phyloP scores from a whole-genome alignment of 64 coral and sea anemone genomes.

The Montipora foliosa region DNA sequence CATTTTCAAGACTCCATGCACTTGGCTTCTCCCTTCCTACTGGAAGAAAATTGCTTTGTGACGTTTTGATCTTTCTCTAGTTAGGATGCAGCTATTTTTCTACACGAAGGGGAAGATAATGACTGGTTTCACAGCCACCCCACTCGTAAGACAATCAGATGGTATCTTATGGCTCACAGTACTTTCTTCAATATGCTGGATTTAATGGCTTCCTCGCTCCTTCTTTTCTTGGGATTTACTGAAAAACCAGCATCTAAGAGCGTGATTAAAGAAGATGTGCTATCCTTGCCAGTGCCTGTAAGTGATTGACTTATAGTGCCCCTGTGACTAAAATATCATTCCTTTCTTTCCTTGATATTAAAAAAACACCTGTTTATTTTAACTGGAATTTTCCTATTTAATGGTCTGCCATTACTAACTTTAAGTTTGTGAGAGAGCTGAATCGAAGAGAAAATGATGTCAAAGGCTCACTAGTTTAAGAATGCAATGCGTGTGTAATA shows the following conservation, averaged over 20 bases:
- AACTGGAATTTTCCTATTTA: too few relatives aligned
- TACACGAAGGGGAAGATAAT: slow-evolving; percentile 93
- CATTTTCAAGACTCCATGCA: too few relatives aligned
- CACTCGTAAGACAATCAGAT: slow-evolving; percentile 67
- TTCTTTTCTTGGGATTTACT: slow-evolving; percentile 74
- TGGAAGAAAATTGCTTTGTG: too few relatives aligned
- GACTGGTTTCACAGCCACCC: slow-evolving; percentile 93
- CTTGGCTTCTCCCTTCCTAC: too few relatives aligned
- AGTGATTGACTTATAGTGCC: slow-evolving; percentile 18
- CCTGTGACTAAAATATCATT: too few relatives aligned
- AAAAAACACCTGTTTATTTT: too few relatives aligned
- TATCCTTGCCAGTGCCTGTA: slow-evolving; percentile 68
- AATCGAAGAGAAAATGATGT: too few relatives aligned
- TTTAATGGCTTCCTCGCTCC: slow-evolving; percentile 68
- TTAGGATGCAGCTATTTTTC: slow-evolving; percentile 91
- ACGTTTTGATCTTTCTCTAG: neutral
- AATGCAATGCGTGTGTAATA: too few relatives aligned
- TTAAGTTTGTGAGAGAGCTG: too few relatives aligned
- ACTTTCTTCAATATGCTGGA: slow-evolving; percentile 84
- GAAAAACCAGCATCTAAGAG: slow-evolving; percentile 67
- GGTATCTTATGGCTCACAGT: slow-evolving; percentile 83
- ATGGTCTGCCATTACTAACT: too few relatives aligned
- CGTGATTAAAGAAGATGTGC: neutral
- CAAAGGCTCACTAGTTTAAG: too few relatives aligned
- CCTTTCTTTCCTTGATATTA: too few relatives aligned